Conservation (phyloP, 2,797 vertebrate species). For the Danio choprae region DNA sequence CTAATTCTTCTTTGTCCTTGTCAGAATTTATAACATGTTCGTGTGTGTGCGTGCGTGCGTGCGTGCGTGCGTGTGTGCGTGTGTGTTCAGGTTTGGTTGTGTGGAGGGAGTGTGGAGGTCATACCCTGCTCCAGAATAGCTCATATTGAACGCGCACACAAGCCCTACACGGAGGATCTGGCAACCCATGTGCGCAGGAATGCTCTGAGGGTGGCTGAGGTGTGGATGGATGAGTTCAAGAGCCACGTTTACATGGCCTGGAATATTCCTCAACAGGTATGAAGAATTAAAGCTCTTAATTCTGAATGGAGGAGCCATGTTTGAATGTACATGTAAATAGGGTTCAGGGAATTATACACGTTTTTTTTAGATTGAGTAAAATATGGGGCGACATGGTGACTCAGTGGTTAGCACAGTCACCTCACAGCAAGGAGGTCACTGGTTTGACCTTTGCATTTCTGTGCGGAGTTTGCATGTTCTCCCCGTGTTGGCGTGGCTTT, state of each 20-base stretch:
- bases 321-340: no score
- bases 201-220: conserved; percentile 91
- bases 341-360: no score
- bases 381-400: no score
- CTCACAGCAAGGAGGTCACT: no score
- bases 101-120: conserved; percentile 94
- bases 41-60: no score
- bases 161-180: conserved; percentile 93
- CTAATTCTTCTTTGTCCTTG: neutral
- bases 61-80: conserved; percentile 42
- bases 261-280: conserved; percentile 94
- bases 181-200: conserved; percentile 90
- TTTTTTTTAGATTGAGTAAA: neutral
- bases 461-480: no score
- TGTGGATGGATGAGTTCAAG: conserved; percentile 98
- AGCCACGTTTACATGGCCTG: conserved; percentile 98
- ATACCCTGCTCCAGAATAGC: conserved; percentile 94
- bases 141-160: conserved; percentile 94
- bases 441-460: no score
- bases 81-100: conserved; percentile 89
- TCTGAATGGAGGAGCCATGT: no score
- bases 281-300: neutral
- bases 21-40: neutral
- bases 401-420: no score
- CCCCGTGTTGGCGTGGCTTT: no score